phyloP scores from a whole-genome alignment of 2,888 invertebrate genomes.

The Conistra vaccinii region DNA sequence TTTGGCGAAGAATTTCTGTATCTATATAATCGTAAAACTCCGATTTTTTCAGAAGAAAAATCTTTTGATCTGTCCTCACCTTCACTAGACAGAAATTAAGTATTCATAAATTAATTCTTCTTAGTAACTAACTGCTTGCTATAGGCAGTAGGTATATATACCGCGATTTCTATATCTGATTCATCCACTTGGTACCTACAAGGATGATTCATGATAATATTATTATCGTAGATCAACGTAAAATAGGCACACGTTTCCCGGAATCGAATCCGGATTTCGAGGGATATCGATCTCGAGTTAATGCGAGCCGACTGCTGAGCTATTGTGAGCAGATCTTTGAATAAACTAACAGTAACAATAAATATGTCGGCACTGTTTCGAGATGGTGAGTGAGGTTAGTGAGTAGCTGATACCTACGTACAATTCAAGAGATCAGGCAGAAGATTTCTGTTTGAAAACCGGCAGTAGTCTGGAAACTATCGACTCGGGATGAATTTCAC shows the following conservation, averaged over 20 bases:
- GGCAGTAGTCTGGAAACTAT: not conserved
- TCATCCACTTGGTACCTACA: conserved; percentile 4
- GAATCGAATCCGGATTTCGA: conserved; percentile 55
- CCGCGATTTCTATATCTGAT: conserved; percentile 16
- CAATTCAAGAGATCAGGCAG: not conserved
- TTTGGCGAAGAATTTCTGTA: not conserved
- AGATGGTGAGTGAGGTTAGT: not conserved
- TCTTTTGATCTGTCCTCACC: not conserved
- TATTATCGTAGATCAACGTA: conserved; percentile 27
- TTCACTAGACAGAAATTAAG: not conserved
- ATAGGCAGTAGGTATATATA: not conserved
- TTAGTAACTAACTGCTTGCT: not conserved
- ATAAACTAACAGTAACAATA: conserved; percentile 38
- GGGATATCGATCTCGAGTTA: conserved; percentile 49
- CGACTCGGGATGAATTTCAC: too few species aligned
- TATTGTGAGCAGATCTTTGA: conserved; percentile 25
- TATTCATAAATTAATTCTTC: not conserved
- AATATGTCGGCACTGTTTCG: conserved; percentile 30
- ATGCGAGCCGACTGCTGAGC: conserved; percentile 8
- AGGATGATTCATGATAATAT: conserved; percentile 35
- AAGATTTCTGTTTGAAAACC: not conserved
- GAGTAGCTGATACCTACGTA: not conserved
- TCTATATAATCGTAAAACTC: not conserved
- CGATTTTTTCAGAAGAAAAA: not conserved
- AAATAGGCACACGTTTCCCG: conserved; percentile 35